Evolutionary conservation across 2,113 vertebrate species (phyloP).

Genomic region (Tichodroma muraria): DNA sequence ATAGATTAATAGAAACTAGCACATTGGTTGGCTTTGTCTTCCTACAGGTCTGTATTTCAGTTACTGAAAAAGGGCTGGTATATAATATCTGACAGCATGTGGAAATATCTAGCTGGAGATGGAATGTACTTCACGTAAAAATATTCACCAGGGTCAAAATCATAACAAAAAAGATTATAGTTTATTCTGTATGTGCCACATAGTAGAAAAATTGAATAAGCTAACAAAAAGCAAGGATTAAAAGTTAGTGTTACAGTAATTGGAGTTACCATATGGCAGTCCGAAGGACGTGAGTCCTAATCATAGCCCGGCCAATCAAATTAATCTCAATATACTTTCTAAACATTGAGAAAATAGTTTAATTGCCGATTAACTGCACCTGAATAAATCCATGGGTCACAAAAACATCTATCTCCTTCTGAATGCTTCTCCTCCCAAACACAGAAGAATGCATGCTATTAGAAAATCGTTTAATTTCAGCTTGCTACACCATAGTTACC

Average conservation of each 20-base stretch:
- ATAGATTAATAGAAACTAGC: neutral
- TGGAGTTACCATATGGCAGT: slow-evolving; percentile 39
- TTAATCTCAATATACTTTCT: slow-evolving; percentile 28
- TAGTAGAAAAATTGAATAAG: neutral
- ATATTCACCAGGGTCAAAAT: neutral
- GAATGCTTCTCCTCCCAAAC: slow-evolving; percentile 58
- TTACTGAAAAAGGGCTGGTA: neutral
- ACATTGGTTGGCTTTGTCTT: neutral
- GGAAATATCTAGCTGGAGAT: neutral
- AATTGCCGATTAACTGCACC: slow-evolving; percentile 62
- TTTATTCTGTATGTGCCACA: neutral
- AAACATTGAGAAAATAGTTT: slow-evolving; percentile 39
- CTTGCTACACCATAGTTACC: slow-evolving; percentile 75
- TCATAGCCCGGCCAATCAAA: slow-evolving; percentile 17
- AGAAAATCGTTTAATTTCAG: slow-evolving; percentile 70
- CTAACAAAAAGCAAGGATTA: slow-evolving; percentile 43
- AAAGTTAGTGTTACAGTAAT: slow-evolving; percentile 43
- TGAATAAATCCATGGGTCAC: slow-evolving; percentile 55
- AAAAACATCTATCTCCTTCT: slow-evolving; percentile 48
- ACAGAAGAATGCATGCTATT: slow-evolving; percentile 65
- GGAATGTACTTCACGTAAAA: neutral
- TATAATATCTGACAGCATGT: neutral
- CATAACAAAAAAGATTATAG: neutral
- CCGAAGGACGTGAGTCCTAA: neutral
- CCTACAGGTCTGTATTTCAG: neutral